These are phyloP conservation scores for Sycobia sp. DNA, from an alignment of 1,140 invertebrate species.

Conservation along the genomic window DNA sequence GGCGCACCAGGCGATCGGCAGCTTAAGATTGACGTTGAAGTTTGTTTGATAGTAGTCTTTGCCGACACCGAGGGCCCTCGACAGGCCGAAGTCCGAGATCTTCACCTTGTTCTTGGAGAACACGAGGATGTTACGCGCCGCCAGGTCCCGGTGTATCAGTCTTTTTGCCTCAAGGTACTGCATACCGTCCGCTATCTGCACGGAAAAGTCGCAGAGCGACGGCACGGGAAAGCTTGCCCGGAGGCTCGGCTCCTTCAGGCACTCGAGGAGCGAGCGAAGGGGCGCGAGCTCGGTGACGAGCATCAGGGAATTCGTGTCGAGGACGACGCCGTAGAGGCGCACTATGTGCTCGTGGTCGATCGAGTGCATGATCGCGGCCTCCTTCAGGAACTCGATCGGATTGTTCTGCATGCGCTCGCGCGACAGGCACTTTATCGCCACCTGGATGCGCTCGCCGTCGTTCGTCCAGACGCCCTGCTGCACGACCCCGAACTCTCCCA, in stretches of 20 bases:
- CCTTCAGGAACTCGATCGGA: conserved; percentile 95
- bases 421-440: conserved; percentile 95
- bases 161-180: conserved; percentile 91
- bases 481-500: conserved; percentile 96
- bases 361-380: conserved; percentile 97
- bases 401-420: conserved; percentile 94
- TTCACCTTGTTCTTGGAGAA: conserved; percentile 97
- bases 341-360: conserved; percentile 98
- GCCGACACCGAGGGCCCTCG: conserved; percentile 92
- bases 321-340: conserved; percentile 93
- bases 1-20: conserved; percentile 98
- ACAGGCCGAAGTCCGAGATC: conserved; percentile 97
- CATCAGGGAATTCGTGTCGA: conserved; percentile 94
- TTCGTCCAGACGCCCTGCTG: conserved; percentile 99
- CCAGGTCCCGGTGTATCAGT: conserved; percentile 92
- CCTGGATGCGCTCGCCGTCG: conserved; percentile 90
- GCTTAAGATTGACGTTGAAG: conserved; percentile 96
- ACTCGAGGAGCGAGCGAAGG: conserved; percentile 91
- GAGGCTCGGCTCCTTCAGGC: conserved; percentile 89
- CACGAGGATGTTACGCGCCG: conserved; percentile 93
- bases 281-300: conserved; percentile 96
- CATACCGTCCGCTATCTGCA: conserved; percentile 97
- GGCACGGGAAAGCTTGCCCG: conserved; percentile 87
- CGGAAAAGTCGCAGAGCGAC: conserved; percentile 87
- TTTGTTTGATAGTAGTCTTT: conserved; percentile 99